phyloP scores from a whole-genome alignment of 2,888 invertebrate species.

The Creontiades dilutus region DNA sequence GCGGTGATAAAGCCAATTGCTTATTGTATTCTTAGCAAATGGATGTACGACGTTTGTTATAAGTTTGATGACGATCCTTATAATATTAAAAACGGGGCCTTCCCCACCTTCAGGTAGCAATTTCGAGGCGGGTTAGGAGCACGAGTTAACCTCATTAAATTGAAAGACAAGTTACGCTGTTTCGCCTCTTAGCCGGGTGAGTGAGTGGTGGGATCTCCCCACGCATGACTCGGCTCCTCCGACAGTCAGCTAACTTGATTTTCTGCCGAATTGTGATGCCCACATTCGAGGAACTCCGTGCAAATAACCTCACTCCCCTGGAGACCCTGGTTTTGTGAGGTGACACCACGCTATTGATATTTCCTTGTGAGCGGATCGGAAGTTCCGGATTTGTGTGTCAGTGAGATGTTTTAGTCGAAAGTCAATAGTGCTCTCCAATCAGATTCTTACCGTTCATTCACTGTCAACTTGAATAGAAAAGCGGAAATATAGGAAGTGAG shows the following conservation, averaged over 20 bases:
- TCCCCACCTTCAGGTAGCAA: not conserved
- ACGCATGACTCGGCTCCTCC: not conserved
- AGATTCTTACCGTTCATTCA: too few species aligned
- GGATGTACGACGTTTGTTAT: too few species aligned
- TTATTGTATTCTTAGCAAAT: too few species aligned
- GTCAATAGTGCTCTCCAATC: too few species aligned
- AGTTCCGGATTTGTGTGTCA: too few species aligned
- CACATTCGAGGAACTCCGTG: not conserved
- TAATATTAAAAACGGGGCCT: not conserved
- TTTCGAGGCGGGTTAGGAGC: not conserved
- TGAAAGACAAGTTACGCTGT: constrained; percentile 28
- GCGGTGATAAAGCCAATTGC: too few species aligned
- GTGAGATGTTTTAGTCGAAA: too few species aligned
- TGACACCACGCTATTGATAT: not conserved
- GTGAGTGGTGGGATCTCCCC: not conserved
- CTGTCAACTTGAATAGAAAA: too few species aligned
- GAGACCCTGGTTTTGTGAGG: not conserved
- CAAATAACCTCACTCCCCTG: not conserved
- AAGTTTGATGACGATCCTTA: not conserved
- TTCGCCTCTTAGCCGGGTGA: not conserved
- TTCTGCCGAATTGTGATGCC: not conserved
- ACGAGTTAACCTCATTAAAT: constrained; percentile 24
- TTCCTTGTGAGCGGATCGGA: not conserved
- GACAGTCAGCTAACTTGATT: constrained; percentile 28
- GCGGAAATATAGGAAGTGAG: too few species aligned